phyloP scores from a whole-genome alignment of 2,797 vertebrate species.

The Microchirus variegatus region DNA sequence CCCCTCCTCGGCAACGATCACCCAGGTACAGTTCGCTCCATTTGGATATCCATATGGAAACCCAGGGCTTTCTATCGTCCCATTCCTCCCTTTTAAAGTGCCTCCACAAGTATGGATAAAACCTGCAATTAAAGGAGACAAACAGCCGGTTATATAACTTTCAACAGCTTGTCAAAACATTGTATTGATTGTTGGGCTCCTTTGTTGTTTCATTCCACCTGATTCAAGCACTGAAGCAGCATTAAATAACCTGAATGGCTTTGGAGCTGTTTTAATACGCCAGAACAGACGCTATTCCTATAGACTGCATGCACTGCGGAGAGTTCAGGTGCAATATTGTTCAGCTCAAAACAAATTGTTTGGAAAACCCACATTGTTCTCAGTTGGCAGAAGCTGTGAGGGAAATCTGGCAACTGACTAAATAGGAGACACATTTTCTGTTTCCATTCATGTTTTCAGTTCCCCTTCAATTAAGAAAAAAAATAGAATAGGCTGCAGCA shows the following conservation, averaged over 20 bases:
- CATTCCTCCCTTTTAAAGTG: constrained; percentile 97
- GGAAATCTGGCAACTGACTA: constrained; percentile 41
- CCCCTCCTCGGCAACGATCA: constrained; percentile 94
- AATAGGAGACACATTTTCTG: constrained; percentile 26
- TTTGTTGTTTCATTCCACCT: constrained; percentile 2
- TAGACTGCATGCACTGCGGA: constrained; percentile 23
- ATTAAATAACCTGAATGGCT: constrained; percentile 31
- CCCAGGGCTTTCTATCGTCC: constrained; percentile 98
- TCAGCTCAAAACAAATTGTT: constrained; percentile 47
- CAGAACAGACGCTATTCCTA: constrained; percentile 12
- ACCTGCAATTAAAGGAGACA: constrained; percentile 77
- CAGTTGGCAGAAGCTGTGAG: constrained; percentile 39
- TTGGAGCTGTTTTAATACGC: constrained; percentile 14
- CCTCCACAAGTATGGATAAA: constrained; percentile 98
- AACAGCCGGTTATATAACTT: constrained; percentile 25
- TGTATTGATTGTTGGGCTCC: neutral
- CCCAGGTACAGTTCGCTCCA: constrained; percentile 99
- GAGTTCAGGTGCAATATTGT: constrained; percentile 43
- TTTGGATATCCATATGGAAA: constrained; percentile 99
- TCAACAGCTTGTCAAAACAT: neutral
- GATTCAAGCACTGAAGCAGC: constrained; percentile 18
- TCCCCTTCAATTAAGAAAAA: constrained; percentile 33
- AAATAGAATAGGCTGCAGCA: constrained; percentile 8
- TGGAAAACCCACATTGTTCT: constrained; percentile 51
- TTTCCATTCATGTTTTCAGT: constrained; percentile 35